Conservation (phyloP, 2,113 vertebrate species). For the Amblyopsis rosae region DNA sequence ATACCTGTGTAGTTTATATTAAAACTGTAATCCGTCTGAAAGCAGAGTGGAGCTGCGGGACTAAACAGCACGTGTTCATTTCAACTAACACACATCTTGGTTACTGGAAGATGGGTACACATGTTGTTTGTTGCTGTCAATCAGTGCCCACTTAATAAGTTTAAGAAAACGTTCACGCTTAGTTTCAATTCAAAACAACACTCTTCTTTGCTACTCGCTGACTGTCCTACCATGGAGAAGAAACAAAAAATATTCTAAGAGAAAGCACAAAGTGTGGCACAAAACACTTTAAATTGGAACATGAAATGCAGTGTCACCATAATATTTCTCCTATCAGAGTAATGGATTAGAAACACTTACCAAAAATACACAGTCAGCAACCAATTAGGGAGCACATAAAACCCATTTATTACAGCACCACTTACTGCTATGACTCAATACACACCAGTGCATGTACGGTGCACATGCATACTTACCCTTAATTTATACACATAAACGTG, state of each 20-base stretch:
- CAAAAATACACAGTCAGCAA: slow-evolving; percentile 50
- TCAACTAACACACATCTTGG: not conserved
- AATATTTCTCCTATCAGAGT: slow-evolving; percentile 31
- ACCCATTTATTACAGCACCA: slow-evolving; percentile 43
- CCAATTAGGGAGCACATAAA: slow-evolving; percentile 53
- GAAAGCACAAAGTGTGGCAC: slow-evolving; percentile 22
- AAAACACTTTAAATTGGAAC: slow-evolving; percentile 58
- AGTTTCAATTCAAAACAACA: slow-evolving; percentile 13
- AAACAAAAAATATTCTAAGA: not conserved
- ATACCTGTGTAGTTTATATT: not conserved
- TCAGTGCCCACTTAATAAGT: not conserved
- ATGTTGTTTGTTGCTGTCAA: too few species aligned
- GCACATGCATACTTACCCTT: not conserved
- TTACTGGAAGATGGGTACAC: not conserved
- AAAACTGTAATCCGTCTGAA: not conserved
- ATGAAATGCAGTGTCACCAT: slow-evolving; percentile 52
- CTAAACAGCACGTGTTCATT: not conserved
- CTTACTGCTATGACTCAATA: slow-evolving; percentile 27
- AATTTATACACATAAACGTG: not conserved
- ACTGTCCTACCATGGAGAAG: not conserved
- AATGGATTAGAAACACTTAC: slow-evolving; percentile 59
- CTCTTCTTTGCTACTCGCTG: slow-evolving; percentile 5
- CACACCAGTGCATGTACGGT: not conserved
- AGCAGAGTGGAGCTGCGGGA: not conserved
- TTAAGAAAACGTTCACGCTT: slow-evolving; percentile 6